Evolutionary conservation across 2,797 vertebrate species (phyloP).

Genomic region (Pipistrellus nathusii): DNA sequence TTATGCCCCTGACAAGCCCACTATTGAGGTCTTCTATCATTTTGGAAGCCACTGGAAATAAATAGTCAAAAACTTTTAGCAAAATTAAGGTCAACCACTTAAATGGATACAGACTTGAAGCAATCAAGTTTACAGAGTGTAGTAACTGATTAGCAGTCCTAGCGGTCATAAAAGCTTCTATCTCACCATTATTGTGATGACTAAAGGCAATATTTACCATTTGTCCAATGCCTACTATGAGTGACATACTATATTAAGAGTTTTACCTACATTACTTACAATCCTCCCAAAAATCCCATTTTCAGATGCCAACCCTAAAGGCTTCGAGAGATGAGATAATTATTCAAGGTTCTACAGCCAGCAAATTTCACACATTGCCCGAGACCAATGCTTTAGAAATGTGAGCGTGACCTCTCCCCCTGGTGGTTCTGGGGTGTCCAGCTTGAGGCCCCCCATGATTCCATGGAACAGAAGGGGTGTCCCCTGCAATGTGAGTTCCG

Average conservation of each 20-base stretch:
- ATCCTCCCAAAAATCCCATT: not conserved
- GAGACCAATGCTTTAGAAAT: not conserved
- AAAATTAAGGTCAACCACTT: not conserved
- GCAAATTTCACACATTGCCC: not conserved
- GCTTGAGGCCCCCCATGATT: not conserved
- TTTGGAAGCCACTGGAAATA: not conserved
- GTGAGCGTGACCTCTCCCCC: not conserved
- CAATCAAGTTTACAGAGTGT: not conserved
- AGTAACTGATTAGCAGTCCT: not conserved
- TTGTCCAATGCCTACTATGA: not conserved
- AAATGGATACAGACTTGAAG: conserved; percentile 3
- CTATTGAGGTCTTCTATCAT: not conserved
- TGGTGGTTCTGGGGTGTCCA: not conserved
- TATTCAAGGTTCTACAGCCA: not conserved
- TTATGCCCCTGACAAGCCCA: not conserved
- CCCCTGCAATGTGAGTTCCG: not conserved
- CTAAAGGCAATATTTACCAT: not conserved
- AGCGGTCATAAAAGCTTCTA: not conserved
- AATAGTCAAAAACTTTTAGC: conserved; percentile 20
- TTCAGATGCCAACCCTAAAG: not conserved
- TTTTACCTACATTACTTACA: not conserved
- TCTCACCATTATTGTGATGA: not conserved
- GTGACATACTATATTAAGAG: not conserved
- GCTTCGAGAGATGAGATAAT: not conserved
- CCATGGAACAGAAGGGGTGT: not conserved